phyloP scores from a whole-genome alignment of 2,888 invertebrate genomes.

The Petrolisthes cinctipes region DNA sequence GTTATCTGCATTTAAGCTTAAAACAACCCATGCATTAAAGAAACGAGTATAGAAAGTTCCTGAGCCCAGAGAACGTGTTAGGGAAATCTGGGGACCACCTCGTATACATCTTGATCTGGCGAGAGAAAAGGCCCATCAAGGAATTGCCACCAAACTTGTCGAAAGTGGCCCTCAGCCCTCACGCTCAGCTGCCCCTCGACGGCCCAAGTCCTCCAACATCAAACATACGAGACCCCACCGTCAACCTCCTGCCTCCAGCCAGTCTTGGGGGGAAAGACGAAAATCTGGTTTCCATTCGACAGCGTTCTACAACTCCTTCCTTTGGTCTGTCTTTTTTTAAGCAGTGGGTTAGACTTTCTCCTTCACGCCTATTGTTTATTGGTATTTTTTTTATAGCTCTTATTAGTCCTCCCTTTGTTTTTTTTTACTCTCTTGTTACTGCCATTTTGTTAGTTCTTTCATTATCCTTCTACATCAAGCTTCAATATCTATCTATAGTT shows the following conservation, averaged over 20 bases:
- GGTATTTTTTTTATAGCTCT: background rate
- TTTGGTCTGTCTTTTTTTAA: background rate
- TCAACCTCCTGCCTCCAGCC: conserved; percentile 24
- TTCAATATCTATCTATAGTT: background rate
- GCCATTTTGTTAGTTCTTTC: background rate
- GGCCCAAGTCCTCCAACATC: conserved; percentile 41
- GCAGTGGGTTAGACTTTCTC: background rate
- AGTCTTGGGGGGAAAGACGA: background rate
- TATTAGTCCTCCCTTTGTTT: background rate
- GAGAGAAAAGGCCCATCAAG: conserved; percentile 31
- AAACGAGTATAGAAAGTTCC: background rate
- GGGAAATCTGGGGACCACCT: conserved; percentile 16
- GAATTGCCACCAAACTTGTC: conserved; percentile 45
- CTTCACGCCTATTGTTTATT: background rate
- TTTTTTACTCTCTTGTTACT: background rate
- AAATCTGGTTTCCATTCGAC: conserved; percentile 16
- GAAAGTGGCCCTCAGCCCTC: conserved; percentile 45
- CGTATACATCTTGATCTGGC: conserved; percentile 23
- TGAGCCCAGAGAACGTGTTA: background rate
- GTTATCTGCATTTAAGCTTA: background rate
- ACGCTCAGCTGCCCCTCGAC: conserved; percentile 44
- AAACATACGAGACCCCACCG: conserved; percentile 32
- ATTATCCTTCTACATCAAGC: conserved; percentile 37
- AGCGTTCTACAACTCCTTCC: background rate
- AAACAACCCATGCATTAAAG: background rate